A percentile compares a stretch with the other conserved stretches of the same genome.
Conservation (phyloP, 2,113 vertebrate species). For the Gobiocypris rarus region DNA sequence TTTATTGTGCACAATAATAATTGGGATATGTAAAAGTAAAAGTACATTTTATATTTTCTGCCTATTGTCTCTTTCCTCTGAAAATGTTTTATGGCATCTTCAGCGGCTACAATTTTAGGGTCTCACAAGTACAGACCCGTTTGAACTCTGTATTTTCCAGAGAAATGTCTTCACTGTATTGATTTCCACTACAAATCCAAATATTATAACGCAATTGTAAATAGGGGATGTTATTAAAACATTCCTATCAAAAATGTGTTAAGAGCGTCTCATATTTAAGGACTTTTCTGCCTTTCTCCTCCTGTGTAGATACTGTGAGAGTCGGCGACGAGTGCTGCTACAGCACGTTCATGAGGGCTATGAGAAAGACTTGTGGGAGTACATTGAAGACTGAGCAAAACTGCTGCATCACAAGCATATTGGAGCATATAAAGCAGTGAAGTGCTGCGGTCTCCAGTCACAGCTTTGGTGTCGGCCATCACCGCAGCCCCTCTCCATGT, state of each 20-base stretch:
- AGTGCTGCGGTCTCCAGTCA: conserved; percentile 70
- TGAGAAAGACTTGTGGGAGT: conserved; percentile 99
- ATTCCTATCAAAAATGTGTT: neutral
- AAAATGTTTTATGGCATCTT: neutral
- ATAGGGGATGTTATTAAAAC: neutral
- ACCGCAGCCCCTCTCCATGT: conserved; percentile 82
- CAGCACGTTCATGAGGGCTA: conserved; percentile 99
- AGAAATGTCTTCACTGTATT: neutral
- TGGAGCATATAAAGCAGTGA: conserved; percentile 81
- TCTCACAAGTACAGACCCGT: neutral
- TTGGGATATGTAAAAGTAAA: neutral
- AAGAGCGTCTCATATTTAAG: neutral
- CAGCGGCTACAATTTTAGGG: neutral
- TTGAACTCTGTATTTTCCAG: neutral
- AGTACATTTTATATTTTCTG: neutral
- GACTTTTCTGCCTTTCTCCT: neutral
- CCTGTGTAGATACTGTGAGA: conserved; percentile 96
- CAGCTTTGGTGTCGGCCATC: conserved; percentile 75
- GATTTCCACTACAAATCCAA: neutral
- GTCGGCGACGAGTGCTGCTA: conserved; percentile 95
- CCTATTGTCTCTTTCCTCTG: neutral
- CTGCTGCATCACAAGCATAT: neutral
- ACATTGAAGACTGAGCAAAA: conserved; percentile 95
- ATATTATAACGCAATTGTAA: neutral
- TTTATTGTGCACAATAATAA: neutral